Percentiles rank a stretch among this genome's conserved stretches.
phyloP scores from a whole-genome alignment of 2,888 invertebrate species.

The Metallyticus violacea region DNA sequence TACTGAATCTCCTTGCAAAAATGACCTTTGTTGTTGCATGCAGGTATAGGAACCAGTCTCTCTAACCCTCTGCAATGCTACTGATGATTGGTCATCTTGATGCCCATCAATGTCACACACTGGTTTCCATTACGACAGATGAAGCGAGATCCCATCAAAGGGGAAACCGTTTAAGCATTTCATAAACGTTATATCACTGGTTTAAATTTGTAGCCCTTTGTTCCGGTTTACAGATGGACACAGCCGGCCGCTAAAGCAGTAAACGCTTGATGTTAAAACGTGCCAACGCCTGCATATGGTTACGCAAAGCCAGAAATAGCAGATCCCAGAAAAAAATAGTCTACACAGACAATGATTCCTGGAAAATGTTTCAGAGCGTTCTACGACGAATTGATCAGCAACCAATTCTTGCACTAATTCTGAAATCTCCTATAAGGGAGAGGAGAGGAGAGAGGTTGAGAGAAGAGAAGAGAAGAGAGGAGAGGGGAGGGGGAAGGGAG shows the following conservation, averaged over 20 bases:
- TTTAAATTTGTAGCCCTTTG: neutral
- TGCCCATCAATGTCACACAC: neutral
- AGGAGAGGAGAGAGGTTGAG: too few species aligned
- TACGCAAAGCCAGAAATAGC: neutral
- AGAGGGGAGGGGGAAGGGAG: too few species aligned
- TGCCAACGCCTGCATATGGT: neutral
- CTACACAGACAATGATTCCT: neutral
- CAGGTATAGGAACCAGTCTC: neutral
- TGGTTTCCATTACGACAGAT: neutral
- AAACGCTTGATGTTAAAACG: neutral
- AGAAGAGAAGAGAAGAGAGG: too few species aligned
- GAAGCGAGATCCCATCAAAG: neutral
- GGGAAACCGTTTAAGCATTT: neutral
- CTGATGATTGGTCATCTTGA: neutral
- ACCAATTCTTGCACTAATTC: neutral
- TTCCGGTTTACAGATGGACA: neutral
- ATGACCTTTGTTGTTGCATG: too few species aligned
- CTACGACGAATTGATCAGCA: neutral
- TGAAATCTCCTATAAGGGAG: neutral
- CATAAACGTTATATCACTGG: neutral
- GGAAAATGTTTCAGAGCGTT: neutral
- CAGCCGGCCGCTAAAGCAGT: neutral
- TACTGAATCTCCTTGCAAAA: too few species aligned
- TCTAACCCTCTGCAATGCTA: neutral
- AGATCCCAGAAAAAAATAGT: neutral